A percentile compares a stretch with the other conserved stretches of the same genome.
These are phyloP conservation scores for Pollimyrus isidori DNA, from an alignment of 2,113 vertebrate species.

Conservation along the genomic window DNA sequence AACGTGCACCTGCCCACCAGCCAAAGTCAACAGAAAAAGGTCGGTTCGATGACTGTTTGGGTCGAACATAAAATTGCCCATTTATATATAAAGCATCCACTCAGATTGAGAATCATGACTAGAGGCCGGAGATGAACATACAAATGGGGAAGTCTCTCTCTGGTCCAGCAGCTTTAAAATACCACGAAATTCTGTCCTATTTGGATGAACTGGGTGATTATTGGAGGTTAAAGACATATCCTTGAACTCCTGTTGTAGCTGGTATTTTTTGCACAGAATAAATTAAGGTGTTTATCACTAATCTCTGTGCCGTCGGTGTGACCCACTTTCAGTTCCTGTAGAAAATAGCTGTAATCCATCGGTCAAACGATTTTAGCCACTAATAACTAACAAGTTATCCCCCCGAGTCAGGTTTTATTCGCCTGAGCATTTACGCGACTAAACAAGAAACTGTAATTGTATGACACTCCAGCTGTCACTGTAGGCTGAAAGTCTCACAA, in stretches of 20 bases:
- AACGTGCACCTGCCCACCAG: constrained; percentile 27
- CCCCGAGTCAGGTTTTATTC: background rate
- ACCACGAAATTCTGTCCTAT: background rate
- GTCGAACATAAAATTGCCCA: background rate
- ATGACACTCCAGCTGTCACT: background rate
- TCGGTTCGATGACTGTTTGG: background rate
- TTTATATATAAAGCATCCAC: background rate
- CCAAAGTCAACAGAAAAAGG: constrained; percentile 12
- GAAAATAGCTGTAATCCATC: background rate
- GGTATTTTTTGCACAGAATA: background rate
- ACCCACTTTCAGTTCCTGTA: background rate
- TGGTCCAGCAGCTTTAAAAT: background rate
- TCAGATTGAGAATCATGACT: background rate
- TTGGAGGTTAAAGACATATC: background rate
- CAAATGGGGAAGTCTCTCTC: background rate
- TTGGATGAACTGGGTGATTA: background rate
- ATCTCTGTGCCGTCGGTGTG: background rate
- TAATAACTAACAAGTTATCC: background rate
- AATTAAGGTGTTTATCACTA: background rate
- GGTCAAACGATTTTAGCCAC: constrained; percentile 1
- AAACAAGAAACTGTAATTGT: background rate
- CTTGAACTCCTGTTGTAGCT: background rate
- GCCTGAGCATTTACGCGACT: background rate
- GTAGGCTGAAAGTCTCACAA: background rate
- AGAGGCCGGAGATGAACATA: background rate